phyloP scores from a whole-genome alignment of 1,140 invertebrate species.

The Aphis craccivora region DNA sequence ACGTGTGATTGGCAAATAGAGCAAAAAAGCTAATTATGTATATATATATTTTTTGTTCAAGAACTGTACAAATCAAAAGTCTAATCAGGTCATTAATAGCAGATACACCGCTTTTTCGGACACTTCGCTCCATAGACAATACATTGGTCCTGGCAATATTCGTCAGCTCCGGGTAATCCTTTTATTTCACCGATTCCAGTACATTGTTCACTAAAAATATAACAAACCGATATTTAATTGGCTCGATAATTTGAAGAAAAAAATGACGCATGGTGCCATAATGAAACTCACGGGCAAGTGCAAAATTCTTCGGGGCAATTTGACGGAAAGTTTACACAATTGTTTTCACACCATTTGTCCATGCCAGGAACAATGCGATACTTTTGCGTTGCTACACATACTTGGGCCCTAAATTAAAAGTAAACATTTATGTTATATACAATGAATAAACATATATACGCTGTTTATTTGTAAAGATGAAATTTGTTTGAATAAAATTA shows the following conservation, averaged over 20 bases:
- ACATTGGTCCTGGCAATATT: conserved; percentile 85
- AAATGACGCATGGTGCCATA: no score
- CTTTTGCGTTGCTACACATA: conserved; percentile 72
- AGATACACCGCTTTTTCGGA: conserved; percentile 75
- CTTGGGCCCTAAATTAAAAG: conserved; percentile 72
- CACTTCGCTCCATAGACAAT: conserved; percentile 76
- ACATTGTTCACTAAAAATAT: conserved; percentile 74
- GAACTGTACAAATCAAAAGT: conserved; percentile 33
- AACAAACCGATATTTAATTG: conserved; percentile 42
- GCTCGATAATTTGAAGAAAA: not conserved
- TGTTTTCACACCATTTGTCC: conserved; percentile 81
- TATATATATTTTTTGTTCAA: not conserved
- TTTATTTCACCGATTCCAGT: conserved; percentile 78
- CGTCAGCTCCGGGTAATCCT: conserved; percentile 75
- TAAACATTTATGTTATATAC: conserved; percentile 13
- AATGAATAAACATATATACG: not conserved
- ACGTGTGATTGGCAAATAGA: conserved; percentile 36
- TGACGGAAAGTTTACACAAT: conserved; percentile 84
- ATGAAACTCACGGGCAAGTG: conserved; percentile 79
- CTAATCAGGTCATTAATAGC: conserved; percentile 66
- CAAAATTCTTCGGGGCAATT: conserved; percentile 80
- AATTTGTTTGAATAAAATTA: conserved; percentile 21
- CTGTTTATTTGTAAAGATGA: not conserved
- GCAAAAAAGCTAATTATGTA: not conserved
- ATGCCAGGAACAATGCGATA: conserved; percentile 76